Evolutionary conservation across 2,113 vertebrate genomes (phyloP).

Genomic region (Guaruba guarouba): DNA sequence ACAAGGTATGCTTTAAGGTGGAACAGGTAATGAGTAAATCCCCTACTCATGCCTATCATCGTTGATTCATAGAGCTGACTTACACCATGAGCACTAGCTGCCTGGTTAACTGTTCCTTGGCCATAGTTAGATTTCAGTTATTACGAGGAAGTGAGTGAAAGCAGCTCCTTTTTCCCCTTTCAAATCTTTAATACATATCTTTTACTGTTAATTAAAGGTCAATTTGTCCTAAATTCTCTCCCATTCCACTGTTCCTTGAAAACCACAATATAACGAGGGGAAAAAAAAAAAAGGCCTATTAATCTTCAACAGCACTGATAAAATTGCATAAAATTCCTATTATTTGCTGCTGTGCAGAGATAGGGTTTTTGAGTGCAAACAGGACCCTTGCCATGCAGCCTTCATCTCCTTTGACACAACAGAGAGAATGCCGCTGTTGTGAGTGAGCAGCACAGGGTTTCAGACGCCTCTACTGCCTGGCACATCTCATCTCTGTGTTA

Average conservation of each 20-base stretch:
- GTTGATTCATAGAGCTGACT: neutral
- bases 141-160: neutral
- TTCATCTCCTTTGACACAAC: neutral
- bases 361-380: neutral
- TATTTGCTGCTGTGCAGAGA: neutral
- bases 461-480: neutral
- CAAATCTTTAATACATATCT: neutral
- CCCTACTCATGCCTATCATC: neutral
- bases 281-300: neutral
- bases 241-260: neutral
- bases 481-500: neutral
- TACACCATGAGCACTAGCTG: neutral
- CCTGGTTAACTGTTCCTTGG: neutral
- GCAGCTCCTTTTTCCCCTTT: neutral
- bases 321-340: neutral
- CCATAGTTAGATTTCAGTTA: neutral
- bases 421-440: fast-evolving
- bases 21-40: neutral
- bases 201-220: neutral
- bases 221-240: neutral
- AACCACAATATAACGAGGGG: neutral
- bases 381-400: neutral
- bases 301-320: neutral
- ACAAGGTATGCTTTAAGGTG: neutral
- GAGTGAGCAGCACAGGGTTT: neutral